phyloP scores from a whole-genome alignment of 2,797 vertebrate genomes.

The Sparidentex hasta region DNA sequence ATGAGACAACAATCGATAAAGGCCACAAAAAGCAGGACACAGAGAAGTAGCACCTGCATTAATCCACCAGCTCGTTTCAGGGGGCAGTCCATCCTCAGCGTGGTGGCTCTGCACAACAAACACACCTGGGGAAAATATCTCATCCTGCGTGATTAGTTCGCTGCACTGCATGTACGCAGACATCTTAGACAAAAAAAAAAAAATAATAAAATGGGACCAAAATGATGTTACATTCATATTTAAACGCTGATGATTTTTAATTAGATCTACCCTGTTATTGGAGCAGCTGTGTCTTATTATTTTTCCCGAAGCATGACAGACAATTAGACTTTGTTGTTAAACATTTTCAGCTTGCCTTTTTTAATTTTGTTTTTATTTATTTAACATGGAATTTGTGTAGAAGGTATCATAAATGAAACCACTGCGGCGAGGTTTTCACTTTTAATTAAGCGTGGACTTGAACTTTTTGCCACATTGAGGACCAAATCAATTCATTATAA shows the following conservation, averaged over 20 bases:
- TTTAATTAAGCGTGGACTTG: slow-evolving; percentile 31
- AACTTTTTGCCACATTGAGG: slow-evolving; percentile 60
- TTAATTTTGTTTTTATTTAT: no score
- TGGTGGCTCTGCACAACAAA: slow-evolving; percentile 44
- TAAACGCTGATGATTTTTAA: neutral
- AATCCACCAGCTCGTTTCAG: slow-evolving; percentile 44
- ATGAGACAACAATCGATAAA: slow-evolving; percentile 59
- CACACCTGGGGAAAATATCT: slow-evolving; percentile 63
- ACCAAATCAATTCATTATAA: slow-evolving; percentile 71
- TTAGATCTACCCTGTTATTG: neutral
- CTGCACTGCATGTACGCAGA: slow-evolving; percentile 9
- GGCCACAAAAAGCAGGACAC: slow-evolving; percentile 53
- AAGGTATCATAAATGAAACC: neutral
- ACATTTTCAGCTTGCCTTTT: neutral
- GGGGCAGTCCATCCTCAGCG: slow-evolving; percentile 54
- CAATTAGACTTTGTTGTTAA: neutral
- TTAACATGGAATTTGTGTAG: neutral
- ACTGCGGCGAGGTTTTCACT: slow-evolving; percentile 1
- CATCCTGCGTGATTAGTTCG: slow-evolving; percentile 52
- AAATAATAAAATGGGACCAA: neutral
- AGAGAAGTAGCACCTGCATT: slow-evolving; percentile 63
- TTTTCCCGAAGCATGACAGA: neutral
- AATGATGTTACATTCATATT: slow-evolving; percentile 10
- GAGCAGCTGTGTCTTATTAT: slow-evolving; percentile 8
- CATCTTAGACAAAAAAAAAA: slow-evolving; percentile 9